Evolutionary conservation across 2,888 invertebrate genomes (phyloP), one percentile per base, ranked within the genome.

Genomic region (Frankliniella fusca): DNA sequence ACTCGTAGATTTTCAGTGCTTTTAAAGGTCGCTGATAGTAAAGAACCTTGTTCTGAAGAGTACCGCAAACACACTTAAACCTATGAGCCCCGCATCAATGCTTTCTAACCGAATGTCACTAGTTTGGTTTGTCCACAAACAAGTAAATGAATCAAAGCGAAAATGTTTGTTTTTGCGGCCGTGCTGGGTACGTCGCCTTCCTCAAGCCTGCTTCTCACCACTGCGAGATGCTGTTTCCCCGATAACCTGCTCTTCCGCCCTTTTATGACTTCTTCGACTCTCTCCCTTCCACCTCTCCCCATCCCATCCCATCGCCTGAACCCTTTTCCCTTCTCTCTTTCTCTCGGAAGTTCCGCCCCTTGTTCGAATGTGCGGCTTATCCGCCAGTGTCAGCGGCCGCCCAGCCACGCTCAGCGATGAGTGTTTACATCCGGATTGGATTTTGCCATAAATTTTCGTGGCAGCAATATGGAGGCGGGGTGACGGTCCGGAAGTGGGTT

Each of bases 371-470:
- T 23, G 7, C 38, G 61, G 61, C 61, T 61, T 61, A 61, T 61
- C 61, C 38, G 61, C 23, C 70, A 23, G 0, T 23, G 7, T 23
- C 70, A 23, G 61, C 38, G 3, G 38, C 38, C 38, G 38, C 38
- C 38, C 38, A 38, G 38, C 38, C 38, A 5, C 38, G 2, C 38
- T 2, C 3, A 38, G 38, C 5, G 23, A n/a, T 9, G 70, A 70
- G 70, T 70, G 70, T 70, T 70, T 70, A 70, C 70, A 23, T 70
- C 70, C 70, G 70, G 70, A n/a, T 23, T 23, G 70, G 70, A 70
- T 70, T 70, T 70, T n/a, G 7, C 70, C 70, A 70, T 70, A 70
- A 70, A 70, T 70, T 70, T n/a, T 23, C 9, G 10, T 9, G 23
- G 7, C 20, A 23, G 70, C 70, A 70, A 70, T 70, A 70, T 70